Percentiles rank a stretch among this genome's conserved stretches.
phyloP scores from a whole-genome alignment of 2,113 vertebrate genomes.

The Strigops habroptila region DNA sequence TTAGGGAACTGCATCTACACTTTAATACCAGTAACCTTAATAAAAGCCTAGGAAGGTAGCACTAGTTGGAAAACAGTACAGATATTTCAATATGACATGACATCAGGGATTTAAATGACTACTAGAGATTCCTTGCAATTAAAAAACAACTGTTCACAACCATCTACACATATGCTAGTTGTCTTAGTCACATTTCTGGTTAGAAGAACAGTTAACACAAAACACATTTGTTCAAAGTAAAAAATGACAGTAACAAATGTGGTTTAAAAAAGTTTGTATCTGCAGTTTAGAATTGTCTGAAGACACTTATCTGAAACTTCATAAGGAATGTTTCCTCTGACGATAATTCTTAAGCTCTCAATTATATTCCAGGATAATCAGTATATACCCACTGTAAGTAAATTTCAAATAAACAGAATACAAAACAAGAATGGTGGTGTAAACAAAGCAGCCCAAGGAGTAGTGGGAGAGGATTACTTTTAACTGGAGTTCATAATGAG shows the following conservation, averaged over 20 bases:
- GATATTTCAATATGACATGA: neutral
- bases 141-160: neutral
- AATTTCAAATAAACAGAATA: neutral
- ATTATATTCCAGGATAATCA: conserved; percentile 1
- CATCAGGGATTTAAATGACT: neutral
- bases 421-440: neutral
- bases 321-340: neutral
- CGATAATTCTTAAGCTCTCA: neutral
- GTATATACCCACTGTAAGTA: neutral
- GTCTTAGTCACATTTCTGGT: neutral
- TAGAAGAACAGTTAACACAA: neutral
- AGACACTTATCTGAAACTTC: neutral
- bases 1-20: neutral
- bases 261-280: neutral
- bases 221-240: neutral
- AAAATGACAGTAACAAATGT: neutral
- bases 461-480: neutral
- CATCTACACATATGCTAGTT: neutral
- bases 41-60: neutral
- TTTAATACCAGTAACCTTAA: neutral
- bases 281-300: neutral
- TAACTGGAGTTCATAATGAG: neutral
- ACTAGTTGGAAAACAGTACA: neutral
- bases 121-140: neutral
- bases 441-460: neutral